Evolutionary conservation across 2,888 invertebrate species (phyloP).

Genomic region (Polyommatus icarus): DNA sequence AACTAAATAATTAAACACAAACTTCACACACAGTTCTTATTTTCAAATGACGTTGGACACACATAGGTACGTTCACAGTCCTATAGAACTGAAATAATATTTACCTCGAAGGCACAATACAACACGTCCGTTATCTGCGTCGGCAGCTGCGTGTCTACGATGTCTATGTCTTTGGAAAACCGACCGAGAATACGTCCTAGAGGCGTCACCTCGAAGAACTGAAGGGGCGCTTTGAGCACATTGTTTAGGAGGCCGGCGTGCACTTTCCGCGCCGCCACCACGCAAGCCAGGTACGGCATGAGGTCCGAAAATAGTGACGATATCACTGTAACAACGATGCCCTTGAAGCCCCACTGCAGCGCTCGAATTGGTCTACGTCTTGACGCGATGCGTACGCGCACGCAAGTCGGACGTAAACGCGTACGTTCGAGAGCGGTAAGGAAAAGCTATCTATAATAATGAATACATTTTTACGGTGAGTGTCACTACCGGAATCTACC

Average conservation of each 20-base stretch:
- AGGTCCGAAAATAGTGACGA: slow-evolving; percentile 84
- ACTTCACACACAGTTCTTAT: no score
- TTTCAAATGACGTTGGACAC: background rate
- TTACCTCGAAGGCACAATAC: slow-evolving; percentile 88
- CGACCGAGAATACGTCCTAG: slow-evolving; percentile 86
- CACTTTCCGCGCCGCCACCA: slow-evolving; percentile 83
- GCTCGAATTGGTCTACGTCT: background rate
- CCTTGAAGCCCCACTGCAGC: background rate
- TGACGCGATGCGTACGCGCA: background rate
- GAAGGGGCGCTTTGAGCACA: slow-evolving; percentile 85
- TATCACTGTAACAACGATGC: slow-evolving; percentile 82
- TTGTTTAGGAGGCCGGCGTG: slow-evolving; percentile 81
- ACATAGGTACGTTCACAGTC: background rate
- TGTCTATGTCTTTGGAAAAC: slow-evolving; percentile 88
- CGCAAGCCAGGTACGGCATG: slow-evolving; percentile 84
- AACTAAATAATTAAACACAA: no score
- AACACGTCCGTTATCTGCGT: slow-evolving; percentile 83
- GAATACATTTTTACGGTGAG: slow-evolving; percentile 68
- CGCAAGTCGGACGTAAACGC: background rate
- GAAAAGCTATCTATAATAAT: slow-evolving; percentile 44
- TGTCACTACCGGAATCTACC: slow-evolving; percentile 25
- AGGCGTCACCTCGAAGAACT: slow-evolving; percentile 90
- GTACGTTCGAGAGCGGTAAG: background rate
- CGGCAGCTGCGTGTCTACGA: slow-evolving; percentile 85
- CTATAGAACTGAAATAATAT: slow-evolving; percentile 34